Evolutionary conservation across 1,140 invertebrate genomes (phyloP).

Genomic region (Gerris buenoi): DNA sequence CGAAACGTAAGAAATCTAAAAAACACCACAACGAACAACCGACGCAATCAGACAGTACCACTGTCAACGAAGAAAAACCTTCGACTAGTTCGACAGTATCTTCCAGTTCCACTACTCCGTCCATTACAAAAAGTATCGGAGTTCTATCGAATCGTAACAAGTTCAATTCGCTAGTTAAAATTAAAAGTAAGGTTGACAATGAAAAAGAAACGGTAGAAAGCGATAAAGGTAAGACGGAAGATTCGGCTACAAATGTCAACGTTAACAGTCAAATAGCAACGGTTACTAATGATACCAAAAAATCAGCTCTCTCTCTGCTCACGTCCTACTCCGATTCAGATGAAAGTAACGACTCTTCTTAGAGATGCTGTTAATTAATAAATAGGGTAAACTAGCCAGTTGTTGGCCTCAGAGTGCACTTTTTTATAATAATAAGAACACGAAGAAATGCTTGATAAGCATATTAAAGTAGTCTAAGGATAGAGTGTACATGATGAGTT

Average conservation of each 20-base stretch:
- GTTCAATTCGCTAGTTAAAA: not conserved
- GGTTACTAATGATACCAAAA: not conserved
- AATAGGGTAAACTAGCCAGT: no score
- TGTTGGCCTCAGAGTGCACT: no score
- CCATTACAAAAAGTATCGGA: not conserved
- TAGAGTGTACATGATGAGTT: no score
- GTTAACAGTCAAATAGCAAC: not conserved
- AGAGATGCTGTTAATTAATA: no score
- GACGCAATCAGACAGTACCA: not conserved
- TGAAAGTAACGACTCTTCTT: no score
- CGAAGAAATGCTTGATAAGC: no score
- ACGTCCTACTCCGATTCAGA: not conserved
- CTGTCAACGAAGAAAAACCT: not conserved
- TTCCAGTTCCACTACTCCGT: not conserved
- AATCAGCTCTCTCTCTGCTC: not conserved
- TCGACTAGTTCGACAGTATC: not conserved
- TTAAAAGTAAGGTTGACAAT: not conserved
- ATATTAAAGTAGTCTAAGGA: no score
- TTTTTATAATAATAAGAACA: no score
- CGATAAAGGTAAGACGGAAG: not conserved
- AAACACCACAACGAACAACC: not conserved
- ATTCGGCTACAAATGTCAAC: not conserved
- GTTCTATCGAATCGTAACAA: not conserved
- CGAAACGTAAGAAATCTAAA: not conserved
- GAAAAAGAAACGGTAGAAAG: not conserved